Conservation (phyloP, 1,140 invertebrate species). For the Cyclargus thomasi region DNA sequence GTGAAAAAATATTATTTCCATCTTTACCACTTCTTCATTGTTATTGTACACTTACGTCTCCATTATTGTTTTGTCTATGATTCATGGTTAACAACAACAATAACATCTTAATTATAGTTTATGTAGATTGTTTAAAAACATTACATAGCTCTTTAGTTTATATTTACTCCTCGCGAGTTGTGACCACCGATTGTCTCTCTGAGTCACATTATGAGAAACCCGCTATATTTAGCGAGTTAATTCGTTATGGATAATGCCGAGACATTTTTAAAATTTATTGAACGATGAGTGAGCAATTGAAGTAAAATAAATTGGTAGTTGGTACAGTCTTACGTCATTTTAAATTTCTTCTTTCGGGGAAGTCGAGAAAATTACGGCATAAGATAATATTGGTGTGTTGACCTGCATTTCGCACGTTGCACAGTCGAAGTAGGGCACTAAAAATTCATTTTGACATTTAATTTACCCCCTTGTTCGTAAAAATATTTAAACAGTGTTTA, state of each 20-base stretch:
- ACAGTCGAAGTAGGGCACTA: too few species aligned
- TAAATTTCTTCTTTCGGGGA: neutral
- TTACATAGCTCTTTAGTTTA: neutral
- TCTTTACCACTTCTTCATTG: too few species aligned
- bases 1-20: too few species aligned
- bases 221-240: constrained; percentile 25
- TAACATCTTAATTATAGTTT: neutral
- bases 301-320: neutral
- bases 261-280: constrained; percentile 11
- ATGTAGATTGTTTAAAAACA: neutral
- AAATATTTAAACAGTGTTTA: too few species aligned
- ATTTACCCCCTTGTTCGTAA: too few species aligned
- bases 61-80: neutral
- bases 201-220: constrained; percentile 15
- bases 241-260: constrained; percentile 3
- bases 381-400: neutral
- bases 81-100: neutral
- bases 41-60: too few species aligned
- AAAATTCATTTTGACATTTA: too few species aligned
- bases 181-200: neutral
- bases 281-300: neutral
- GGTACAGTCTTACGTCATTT: neutral
- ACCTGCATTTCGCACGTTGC: neutral
- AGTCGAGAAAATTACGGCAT: neutral
- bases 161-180: neutral